These are phyloP conservation scores for Nomada ferruginata DNA, from an alignment of 2,888 invertebrate genomes.

Conservation along the genomic window DNA sequence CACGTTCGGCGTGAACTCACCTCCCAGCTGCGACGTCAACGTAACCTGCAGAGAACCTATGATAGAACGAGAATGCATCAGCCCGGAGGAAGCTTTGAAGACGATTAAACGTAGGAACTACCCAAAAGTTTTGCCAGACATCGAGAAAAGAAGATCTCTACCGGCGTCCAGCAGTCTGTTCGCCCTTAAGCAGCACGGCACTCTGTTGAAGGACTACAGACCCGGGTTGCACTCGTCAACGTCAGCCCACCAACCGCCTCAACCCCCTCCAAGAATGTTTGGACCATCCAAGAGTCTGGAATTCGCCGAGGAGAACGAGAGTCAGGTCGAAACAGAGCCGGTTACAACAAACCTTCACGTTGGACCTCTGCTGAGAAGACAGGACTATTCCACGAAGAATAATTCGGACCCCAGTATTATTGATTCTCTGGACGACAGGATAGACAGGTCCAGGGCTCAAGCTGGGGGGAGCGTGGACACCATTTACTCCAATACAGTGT, in stretches of 20 bases:
- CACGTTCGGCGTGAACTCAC: constrained; percentile 73
- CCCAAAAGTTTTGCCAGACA: constrained; percentile 94
- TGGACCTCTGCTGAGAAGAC: constrained; percentile 77
- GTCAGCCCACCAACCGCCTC: constrained; percentile 78
- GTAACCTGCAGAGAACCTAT: constrained; percentile 89
- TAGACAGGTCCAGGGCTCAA: constrained; percentile 31
- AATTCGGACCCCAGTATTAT: constrained; percentile 77
- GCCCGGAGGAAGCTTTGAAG: constrained; percentile 89
- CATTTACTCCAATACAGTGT: constrained; percentile 72
- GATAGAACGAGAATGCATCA: constrained; percentile 83
- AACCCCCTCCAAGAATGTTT: constrained; percentile 91
- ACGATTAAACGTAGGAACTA: constrained; percentile 92
- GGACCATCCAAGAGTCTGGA: constrained; percentile 77
- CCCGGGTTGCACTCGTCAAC: constrained; percentile 54
- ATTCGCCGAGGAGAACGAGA: constrained; percentile 77
- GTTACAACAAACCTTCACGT: constrained; percentile 81
- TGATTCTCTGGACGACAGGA: constrained; percentile 73
- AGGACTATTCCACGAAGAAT: constrained; percentile 73
- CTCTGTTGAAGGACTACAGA: constrained; percentile 73
- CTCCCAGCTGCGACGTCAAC: constrained; percentile 86
- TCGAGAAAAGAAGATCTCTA: constrained; percentile 83
- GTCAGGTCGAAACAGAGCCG: constrained; percentile 71
- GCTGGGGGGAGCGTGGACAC: constrained; percentile 67
- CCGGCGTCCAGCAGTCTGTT: constrained; percentile 78
- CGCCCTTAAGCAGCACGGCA: constrained; percentile 72